These are phyloP conservation scores for Lochmaea crataegi DNA, from an alignment of 2,888 invertebrate species.

Conservation along the genomic window DNA sequence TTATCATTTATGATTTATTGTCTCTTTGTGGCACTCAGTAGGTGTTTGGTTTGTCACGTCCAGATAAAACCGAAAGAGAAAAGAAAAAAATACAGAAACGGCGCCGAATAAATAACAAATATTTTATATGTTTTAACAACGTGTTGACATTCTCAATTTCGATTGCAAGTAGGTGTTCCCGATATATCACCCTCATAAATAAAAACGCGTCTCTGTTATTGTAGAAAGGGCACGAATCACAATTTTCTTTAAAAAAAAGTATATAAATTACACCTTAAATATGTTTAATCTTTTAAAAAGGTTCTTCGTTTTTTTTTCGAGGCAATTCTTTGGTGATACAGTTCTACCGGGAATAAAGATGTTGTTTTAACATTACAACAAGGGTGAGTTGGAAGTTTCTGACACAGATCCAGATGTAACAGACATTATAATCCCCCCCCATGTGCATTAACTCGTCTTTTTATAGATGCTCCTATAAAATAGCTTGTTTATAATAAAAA, in stretches of 20 bases:
- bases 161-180: background rate
- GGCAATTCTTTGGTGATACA: background rate
- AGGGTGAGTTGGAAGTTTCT: background rate
- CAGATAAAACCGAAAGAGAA: background rate
- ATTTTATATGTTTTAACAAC: constrained; percentile 12
- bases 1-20: constrained; percentile 17
- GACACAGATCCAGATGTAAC: constrained; percentile 10
- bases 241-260: background rate
- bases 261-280: too few species aligned
- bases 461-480: constrained; percentile 17
- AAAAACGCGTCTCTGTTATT: background rate
- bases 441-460: constrained; percentile 22
- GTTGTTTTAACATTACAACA: background rate
- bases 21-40: constrained; percentile 13
- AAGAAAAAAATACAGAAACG: background rate
- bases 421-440: constrained; percentile 27
- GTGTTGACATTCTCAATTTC: constrained; percentile 14
- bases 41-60: constrained; percentile 10
- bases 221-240: too few species aligned
- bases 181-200: background rate
- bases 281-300: too few species aligned
- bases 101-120: constrained; percentile 8
- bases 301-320: too few species aligned
- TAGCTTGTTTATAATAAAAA: constrained; percentile 31
- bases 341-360: background rate